Base-by-base conservation (phyloP, 2,113 vertebrate species). In the Copsychus sechellarum region DNA sequence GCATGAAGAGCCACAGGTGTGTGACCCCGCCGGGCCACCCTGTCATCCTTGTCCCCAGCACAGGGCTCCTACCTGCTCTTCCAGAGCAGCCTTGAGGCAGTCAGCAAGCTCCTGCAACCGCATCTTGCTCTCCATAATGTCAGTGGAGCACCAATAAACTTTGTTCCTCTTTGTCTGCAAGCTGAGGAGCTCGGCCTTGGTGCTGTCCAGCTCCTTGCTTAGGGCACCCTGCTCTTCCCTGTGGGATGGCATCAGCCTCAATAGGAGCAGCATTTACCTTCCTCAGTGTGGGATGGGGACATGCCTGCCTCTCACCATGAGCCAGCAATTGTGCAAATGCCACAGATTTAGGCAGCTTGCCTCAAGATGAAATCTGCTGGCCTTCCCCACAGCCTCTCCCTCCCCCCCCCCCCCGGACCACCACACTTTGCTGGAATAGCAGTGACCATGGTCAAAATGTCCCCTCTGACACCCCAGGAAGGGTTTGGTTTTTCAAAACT, bases 111-210 rank as follows among this genome's bases (percentile, higher is more conserved):
- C 93, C 66, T 91, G 95, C 72, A 97, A 71, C 45, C 72, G 29
- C 17, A 54, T 48, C 72, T 89, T 95, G 87, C 89, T 93, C 72
- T 96, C 88, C 0, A 18, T 2, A 1, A 97, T 80, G 56, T 96
- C 94, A 0, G 18, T 9, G 3, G 76, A 95, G 33, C 92, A 95
- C 87, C 95, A 95, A 23, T 87, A 90, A 65, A 97, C 58, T 67
- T 93, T 95, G 17, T 81, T 88, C 89, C 97, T 97, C 73, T 94
- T 96, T 9, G 85, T 50, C 72, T 87, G 92, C 65, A 93, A 54
- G 60, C 65, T 69, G 4, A 76, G 81, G 14, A 96, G 94, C 56
- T 97, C 56, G 0, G 82, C 66, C 92, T 95, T 95, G 54, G 92
- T 93, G 48, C 5, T 86, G 15, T 86, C 42, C 74, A 97, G 83